These are phyloP conservation scores for Dastarcus helophoroides DNA, from an alignment of 2,888 invertebrate species.

Conservation along the genomic window DNA sequence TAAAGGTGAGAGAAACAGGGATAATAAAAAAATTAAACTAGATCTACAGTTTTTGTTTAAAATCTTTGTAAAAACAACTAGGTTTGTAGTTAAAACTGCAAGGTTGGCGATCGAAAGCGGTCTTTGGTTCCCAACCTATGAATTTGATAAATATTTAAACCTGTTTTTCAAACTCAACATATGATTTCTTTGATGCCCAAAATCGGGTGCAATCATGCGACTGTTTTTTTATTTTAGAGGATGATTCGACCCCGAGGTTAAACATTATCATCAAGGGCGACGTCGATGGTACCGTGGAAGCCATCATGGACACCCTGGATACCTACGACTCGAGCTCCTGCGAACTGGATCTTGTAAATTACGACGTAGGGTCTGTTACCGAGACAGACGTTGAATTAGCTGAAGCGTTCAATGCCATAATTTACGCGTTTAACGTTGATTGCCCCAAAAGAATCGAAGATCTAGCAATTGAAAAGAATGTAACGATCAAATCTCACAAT, in stretches of 20 bases:
- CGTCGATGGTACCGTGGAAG: constrained; percentile 93
- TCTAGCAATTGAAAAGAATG: constrained; percentile 41
- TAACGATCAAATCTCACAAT: constrained; percentile 62
- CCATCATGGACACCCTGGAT: constrained; percentile 80
- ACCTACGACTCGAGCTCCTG: constrained; percentile 74
- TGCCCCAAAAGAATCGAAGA: constrained; percentile 38
- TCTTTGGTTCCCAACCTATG: too few species aligned
- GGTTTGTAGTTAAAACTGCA: too few species aligned
- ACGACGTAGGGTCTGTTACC: constrained; percentile 78
- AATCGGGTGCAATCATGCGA: too few species aligned
- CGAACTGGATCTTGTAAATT: constrained; percentile 73
- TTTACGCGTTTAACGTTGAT: constrained; percentile 83
- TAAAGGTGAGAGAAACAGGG: constrained; percentile 19
- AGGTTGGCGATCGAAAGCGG: too few species aligned
- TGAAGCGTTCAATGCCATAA: constrained; percentile 59
- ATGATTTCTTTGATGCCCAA: too few species aligned
- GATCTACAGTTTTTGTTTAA: neutral
- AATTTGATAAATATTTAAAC: too few species aligned
- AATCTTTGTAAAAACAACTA: too few species aligned
- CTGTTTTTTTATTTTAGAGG: constrained; percentile 18
- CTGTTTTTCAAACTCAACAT: too few species aligned
- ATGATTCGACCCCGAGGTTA: constrained; percentile 27
- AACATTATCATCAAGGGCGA: constrained; percentile 58
- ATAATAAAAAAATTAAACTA: neutral
- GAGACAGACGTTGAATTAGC: constrained; percentile 78